Evolutionary conservation across 2,888 invertebrate species (phyloP).

Genomic region (Gandaritis pyraliata): DNA sequence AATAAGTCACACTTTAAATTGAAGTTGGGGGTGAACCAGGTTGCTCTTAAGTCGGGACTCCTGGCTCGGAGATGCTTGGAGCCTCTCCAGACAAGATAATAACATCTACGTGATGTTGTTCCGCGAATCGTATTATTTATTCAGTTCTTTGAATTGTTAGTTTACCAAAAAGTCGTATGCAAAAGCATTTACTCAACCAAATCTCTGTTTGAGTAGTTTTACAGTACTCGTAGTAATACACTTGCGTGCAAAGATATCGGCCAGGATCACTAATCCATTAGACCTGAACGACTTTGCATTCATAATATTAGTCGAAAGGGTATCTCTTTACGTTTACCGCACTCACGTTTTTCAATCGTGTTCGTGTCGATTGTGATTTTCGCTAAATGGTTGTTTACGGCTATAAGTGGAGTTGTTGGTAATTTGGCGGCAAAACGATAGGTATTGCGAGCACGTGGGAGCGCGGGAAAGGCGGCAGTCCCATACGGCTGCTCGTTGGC

Average conservation of each 20-base stretch:
- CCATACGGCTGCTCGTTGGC: constrained; percentile 18
- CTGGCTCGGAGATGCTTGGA: constrained; percentile 14
- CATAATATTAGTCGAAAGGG: too few species aligned
- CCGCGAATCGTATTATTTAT: constrained; percentile 14
- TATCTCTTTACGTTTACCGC: too few species aligned
- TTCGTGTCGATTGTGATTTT: not conserved
- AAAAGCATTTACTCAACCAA: not conserved
- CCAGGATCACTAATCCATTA: not conserved
- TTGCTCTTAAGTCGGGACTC: not conserved
- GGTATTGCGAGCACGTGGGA: constrained; percentile 19
- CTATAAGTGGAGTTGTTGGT: not conserved
- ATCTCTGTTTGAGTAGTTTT: not conserved
- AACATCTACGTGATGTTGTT: constrained; percentile 24
- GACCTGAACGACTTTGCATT: too few species aligned
- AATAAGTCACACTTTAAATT: constrained; percentile 16
- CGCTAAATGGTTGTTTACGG: constrained; percentile 2
- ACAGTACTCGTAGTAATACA: too few species aligned
- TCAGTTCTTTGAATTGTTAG: constrained; percentile 13
- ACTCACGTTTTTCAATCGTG: too few species aligned
- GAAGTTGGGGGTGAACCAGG: constrained; percentile 5
- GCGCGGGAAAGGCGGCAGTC: constrained; percentile 14
- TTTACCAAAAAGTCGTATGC: constrained; percentile 9
- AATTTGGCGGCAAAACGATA: constrained; percentile 14
- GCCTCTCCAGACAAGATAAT: constrained; percentile 23
- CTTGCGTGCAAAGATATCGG: too few species aligned